These are phyloP conservation scores for Phoeniculus purpureus DNA, from an alignment of 2,797 vertebrate genomes.

Conservation along the genomic window DNA sequence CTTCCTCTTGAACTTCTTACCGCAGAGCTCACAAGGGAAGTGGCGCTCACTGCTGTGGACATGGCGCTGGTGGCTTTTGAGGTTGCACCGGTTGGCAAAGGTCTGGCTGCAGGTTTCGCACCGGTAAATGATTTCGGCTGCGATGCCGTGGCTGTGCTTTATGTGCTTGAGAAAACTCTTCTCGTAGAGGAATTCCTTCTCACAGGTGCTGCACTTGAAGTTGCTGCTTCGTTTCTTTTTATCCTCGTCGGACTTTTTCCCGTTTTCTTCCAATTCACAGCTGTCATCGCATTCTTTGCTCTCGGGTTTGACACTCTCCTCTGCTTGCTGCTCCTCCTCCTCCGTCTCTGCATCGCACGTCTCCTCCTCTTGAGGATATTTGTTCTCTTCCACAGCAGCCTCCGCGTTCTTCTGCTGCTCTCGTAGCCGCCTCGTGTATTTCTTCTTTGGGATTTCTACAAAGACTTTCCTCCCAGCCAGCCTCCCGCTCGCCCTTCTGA, in stretches of 20 bases:
- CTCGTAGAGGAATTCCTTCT: constrained; percentile 92
- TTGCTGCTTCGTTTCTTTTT: constrained; percentile 69
- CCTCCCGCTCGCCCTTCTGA: constrained; percentile 79
- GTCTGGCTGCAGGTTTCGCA: constrained; percentile 92
- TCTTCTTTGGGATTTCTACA: constrained; percentile 83
- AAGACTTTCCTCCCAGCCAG: constrained; percentile 82
- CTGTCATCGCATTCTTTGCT: not conserved
- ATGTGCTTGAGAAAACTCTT: constrained; percentile 94
- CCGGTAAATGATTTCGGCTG: constrained; percentile 85
- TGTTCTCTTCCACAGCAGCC: not conserved
- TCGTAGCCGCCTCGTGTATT: constrained; percentile 76
- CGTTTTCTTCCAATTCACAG: not conserved
- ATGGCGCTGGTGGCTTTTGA: constrained; percentile 94
- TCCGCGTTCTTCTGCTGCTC: constrained; percentile 71
- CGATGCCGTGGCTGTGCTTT: constrained; percentile 85
- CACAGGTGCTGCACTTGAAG: constrained; percentile 88
- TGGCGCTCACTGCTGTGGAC: constrained; percentile 94
- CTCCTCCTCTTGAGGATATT: not conserved
- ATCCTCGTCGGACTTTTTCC: constrained; percentile 32
- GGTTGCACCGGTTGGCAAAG: constrained; percentile 95
- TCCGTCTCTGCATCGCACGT: not conserved
- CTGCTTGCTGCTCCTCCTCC: constrained; percentile 38
- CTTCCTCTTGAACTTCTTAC: constrained; percentile 95
- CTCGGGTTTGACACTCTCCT: not conserved
- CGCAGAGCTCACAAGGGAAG: constrained; percentile 89